phyloP scores from a whole-genome alignment of 2,797 vertebrate genomes.

The Sebastolobus alascanus region DNA sequence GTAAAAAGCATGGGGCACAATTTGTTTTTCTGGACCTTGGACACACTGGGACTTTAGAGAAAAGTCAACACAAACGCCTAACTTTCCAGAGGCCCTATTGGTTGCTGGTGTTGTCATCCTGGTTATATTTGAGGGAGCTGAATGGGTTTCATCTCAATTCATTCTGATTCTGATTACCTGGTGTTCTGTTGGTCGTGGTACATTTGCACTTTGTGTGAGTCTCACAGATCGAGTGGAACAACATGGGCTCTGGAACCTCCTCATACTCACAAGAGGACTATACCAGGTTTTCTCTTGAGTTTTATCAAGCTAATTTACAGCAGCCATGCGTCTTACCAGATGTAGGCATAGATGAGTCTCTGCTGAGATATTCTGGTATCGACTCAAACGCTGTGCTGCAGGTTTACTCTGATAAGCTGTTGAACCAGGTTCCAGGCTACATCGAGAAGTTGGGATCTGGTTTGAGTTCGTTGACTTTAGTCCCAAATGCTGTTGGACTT shows the following conservation, averaged over 20 bases:
- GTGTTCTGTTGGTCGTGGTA: background rate
- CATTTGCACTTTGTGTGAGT: background rate
- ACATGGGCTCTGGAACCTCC: background rate
- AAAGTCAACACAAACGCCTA: background rate
- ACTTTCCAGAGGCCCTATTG: background rate
- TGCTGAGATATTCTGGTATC: constrained; percentile 9
- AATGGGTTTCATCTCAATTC: background rate
- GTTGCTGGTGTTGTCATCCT: background rate
- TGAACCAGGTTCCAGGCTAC: background rate
- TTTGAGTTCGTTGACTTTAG: rapidly evolving
- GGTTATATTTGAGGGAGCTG: background rate
- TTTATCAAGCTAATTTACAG: rapidly evolving
- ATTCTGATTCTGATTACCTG: background rate
- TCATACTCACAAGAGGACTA: rapidly evolving
- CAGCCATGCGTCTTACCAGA: background rate
- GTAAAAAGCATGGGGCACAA: too few species aligned
- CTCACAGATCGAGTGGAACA: background rate
- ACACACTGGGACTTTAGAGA: background rate
- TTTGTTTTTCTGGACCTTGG: background rate
- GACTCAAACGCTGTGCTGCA: background rate
- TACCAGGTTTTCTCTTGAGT: rapidly evolving
- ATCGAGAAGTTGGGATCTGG: rapidly evolving
- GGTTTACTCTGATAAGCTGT: background rate
- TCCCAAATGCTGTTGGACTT: constrained; percentile 35
- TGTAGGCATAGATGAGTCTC: constrained; percentile 1